Evolutionary conservation across 2,113 vertebrate genomes (phyloP), one percentile per base, ranked within the genome.

Genomic region (Plotosus lineatus): DNA sequence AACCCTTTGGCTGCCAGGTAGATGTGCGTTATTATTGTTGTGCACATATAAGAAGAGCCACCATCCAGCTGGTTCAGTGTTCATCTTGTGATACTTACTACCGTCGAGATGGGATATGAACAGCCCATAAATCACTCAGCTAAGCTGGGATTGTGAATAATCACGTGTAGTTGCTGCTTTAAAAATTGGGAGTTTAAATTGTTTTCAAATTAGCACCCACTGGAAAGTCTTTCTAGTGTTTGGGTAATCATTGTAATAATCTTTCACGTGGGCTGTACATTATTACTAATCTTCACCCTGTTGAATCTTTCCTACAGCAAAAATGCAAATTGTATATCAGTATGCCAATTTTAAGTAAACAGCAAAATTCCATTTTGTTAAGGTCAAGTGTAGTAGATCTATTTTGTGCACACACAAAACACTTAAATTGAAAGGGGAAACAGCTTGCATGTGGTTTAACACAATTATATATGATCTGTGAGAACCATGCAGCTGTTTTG

Each of bases 11-110:
- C 11, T 60, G 26, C n/a, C 28, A 73, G 44, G 50, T 68, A 61
- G 81, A 65, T 77, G 65, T 56, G 78, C 17, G 77, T 77, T 61
- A 73, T 77, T 84, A 77, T 80, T 80, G 63, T 77, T 82, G 60
- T 75, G 63, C 73, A 77, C 65, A 80, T 77, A 53, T 80, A 68
- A 72, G 61, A 71, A 72, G 21, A 60, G n/a, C 28, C 9, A 53
- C 80, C 77, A 77, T 83, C 81, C 83, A 65, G 19, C 31, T 56
- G 61, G 23, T 61, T 74, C 68, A 60, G 31, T 78, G 51, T 11
- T 36, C 51, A 33, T 42, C 80, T 76, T 75, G 3, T 38, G 78
- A 88, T 81, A 85, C 85, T 86, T 79, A 76, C 82, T 75, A 40
- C 48, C 66, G 55, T 61, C 65, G n/a, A 78, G 15, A 56, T 48